Base-by-base conservation (phyloP, 2,113 vertebrate species). In the Seriola dumerili region DNA sequence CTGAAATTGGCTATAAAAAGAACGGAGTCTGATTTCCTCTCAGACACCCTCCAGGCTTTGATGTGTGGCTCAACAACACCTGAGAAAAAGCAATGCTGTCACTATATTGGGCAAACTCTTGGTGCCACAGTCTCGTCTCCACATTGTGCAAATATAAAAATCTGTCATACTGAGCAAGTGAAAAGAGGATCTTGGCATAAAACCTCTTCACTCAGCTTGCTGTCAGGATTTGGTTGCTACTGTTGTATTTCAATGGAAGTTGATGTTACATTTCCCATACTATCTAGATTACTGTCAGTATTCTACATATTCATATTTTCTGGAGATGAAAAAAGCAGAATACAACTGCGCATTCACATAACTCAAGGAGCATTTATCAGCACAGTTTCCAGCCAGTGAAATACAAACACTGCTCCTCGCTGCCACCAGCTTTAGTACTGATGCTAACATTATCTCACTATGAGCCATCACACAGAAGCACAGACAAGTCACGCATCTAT, bases 1-100 rank as follows among this genome's bases (percentile, higher is more conserved):
- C 80, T 87, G 78, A 88, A 91, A 85, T 81, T 87, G 78, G 63
- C 92, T 92, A 90, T 93, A 92, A 88, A 94, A 93, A 93, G 87
- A 90, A 79, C 54, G 29, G 82, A 89, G 89, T 89, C 87, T 92
- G 82, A 91, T 93, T 91, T 93, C 85, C 65, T 77, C 88, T 68
- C 70, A 78, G 83, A 90, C 84, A 83, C 52, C 69, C 67, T 86
- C 71, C 72, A 64, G 73, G 70, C 82, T 89, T 91, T 89, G 79
- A 92, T 90, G 88, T 85, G 62, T 65, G 72, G 74, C 81, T 84
- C 72, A 88, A 88, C 89, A 88, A 80, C 88, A 91, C 85, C 89
- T 90, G 71, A 85, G 87, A 46, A 88, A 90, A 87, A 84, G 54
- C 52, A 46, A 57, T 1, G 58, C 76, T 84, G 65, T 76, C 88